A percentile compares a stretch with the other conserved stretches of the same genome.
Evolutionary conservation across 2,113 vertebrate species (phyloP).

Genomic region (Xerus inauris): DNA sequence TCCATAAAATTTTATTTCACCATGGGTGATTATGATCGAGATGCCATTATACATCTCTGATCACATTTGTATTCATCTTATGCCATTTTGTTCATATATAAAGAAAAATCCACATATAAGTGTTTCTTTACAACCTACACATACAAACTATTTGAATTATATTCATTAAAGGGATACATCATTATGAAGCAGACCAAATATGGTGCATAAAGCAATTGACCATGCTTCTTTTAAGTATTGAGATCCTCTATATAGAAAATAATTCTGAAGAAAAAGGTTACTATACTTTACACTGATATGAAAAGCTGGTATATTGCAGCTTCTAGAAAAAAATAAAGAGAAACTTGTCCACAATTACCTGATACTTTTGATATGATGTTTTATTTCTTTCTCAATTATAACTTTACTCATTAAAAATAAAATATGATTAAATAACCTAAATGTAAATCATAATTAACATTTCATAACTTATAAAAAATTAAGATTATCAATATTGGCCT

Average conservation of each 20-base stretch:
- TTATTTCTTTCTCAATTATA: background rate
- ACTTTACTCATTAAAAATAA: background rate
- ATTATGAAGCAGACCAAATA: background rate
- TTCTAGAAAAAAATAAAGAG: background rate
- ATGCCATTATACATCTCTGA: constrained; percentile 18
- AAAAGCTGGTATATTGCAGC: background rate
- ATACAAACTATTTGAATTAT: constrained; percentile 40
- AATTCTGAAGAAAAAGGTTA: background rate
- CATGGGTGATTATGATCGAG: background rate
- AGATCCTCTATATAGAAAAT: background rate
- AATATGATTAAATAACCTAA: background rate
- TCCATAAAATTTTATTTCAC: constrained; percentile 43
- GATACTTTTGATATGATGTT: background rate
- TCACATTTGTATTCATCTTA: constrained; percentile 62
- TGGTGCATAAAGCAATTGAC: background rate
- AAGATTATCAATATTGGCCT: background rate
- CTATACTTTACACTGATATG: background rate
- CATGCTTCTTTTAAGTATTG: background rate
- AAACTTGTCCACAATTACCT: background rate
- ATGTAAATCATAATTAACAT: background rate
- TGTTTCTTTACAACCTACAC: background rate
- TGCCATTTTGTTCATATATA: constrained; percentile 37
- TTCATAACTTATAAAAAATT: background rate
- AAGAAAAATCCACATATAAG: background rate
- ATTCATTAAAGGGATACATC: background rate